A percentile compares a stretch with the other conserved stretches of the same genome.
Evolutionary conservation across 2,113 vertebrate genomes (phyloP).

Genomic region (Sylvia atricapilla): DNA sequence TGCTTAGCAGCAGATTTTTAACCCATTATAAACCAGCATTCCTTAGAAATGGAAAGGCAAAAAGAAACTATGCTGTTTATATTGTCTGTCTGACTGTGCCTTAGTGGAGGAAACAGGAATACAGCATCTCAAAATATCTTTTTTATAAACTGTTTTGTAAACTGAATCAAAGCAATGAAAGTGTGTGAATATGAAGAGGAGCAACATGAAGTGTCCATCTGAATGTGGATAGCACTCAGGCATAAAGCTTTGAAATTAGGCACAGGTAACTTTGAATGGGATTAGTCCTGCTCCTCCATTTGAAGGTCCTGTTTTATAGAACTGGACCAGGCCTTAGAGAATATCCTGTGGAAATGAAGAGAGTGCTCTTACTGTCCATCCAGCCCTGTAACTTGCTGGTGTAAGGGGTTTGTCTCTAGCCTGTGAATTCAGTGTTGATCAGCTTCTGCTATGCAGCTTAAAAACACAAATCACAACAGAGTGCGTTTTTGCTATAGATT

Average conservation of each 20-base stretch:
- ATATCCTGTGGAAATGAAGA: neutral
- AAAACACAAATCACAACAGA: neutral
- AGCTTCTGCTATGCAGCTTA: neutral
- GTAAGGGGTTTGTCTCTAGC: neutral
- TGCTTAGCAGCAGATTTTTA: constrained; percentile 47
- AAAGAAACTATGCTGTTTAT: neutral
- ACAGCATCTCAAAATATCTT: neutral
- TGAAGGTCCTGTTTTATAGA: neutral
- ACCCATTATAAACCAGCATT: neutral
- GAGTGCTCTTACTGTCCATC: neutral
- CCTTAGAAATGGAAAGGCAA: neutral
- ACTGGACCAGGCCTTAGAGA: neutral
- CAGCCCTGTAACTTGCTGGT: neutral
- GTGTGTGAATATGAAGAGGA: neutral
- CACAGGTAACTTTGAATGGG: accelerated
- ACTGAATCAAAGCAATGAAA: neutral
- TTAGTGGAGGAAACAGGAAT: neutral
- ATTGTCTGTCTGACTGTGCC: neutral
- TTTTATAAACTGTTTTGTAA: neutral
- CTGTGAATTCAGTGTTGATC: neutral
- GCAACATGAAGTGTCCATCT: accelerated
- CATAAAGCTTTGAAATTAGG: neutral
- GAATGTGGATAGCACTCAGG: neutral
- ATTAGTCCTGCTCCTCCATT: neutral
- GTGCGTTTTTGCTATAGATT: neutral